These are phyloP conservation scores for Polymixis lichenea DNA, from an alignment of 2,888 invertebrate species.

Conservation along the genomic window DNA sequence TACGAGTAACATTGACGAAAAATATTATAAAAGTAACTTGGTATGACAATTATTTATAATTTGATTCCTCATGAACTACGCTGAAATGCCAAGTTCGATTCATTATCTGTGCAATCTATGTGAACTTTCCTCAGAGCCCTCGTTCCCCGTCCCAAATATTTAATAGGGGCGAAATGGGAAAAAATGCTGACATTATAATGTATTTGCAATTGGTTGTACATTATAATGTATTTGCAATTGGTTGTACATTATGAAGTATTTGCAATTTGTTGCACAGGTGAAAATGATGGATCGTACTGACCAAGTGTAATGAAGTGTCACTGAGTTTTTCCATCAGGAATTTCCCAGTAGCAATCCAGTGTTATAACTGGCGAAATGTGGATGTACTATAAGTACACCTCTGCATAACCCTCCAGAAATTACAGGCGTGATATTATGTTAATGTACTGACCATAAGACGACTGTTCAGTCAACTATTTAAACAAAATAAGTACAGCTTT, in stretches of 20 bases:
- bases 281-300: neutral
- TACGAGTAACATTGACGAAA: neutral
- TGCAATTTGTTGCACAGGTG: no score
- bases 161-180: neutral
- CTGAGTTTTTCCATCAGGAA: no score
- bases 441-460: neutral
- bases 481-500: neutral
- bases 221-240: neutral
- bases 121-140: neutral
- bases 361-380: no score
- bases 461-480: neutral
- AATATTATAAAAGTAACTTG: neutral
- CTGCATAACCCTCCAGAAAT: no score
- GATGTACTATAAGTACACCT: no score
- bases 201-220: constrained; percentile 3
- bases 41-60: neutral
- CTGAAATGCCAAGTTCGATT: neutral
- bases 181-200: neutral
- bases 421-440: no score
- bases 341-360: no score
- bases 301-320: no score
- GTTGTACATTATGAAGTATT: no score
- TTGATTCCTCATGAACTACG: neutral
- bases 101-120: neutral
- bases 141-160: neutral